Evolutionary conservation across 2,888 invertebrate genomes (phyloP).

Genomic region (Phyllotreta cruciferae): DNA sequence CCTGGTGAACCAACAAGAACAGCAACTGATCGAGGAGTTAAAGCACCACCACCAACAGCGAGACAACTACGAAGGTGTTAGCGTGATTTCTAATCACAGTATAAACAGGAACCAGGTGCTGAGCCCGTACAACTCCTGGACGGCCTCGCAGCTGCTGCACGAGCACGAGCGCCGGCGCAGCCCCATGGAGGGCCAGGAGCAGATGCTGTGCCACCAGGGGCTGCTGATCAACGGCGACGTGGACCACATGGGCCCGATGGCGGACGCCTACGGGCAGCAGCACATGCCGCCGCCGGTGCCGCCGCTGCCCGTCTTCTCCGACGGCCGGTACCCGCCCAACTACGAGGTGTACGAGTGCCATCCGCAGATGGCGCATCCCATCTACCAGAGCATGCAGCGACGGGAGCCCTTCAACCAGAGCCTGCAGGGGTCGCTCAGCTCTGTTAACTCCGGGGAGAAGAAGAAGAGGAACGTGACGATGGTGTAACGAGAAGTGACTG

Average conservation of each 20-base stretch:
- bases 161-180: constrained; percentile 67
- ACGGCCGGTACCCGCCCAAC: constrained; percentile 58
- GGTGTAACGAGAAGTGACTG: constrained; percentile 62
- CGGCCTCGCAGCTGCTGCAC: constrained; percentile 66
- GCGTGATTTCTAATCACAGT: constrained; percentile 59
- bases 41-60: constrained; percentile 58
- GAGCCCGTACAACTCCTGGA: constrained; percentile 67
- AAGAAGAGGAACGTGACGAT: constrained; percentile 68
- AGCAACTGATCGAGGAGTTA: constrained; percentile 60
- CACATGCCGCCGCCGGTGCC: constrained; percentile 63
- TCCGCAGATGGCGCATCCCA: constrained; percentile 53
- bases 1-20: constrained; percentile 61
- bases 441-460: constrained; percentile 65
- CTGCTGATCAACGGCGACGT: constrained; percentile 50
- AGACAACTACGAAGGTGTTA: constrained; percentile 53
- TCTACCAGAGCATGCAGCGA: constrained; percentile 59
- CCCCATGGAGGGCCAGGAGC: constrained; percentile 57
- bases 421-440: constrained; percentile 65
- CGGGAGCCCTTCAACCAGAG: constrained; percentile 62
- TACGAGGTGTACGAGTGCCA: constrained; percentile 61
- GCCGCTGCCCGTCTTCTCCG: constrained; percentile 61
- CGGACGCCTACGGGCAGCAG: constrained; percentile 51
- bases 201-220: constrained; percentile 52
- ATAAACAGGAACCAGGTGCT: constrained; percentile 59
- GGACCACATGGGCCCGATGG: constrained; percentile 55